Percentiles rank a stretch among this genome's conserved stretches.
Evolutionary conservation across 37 sponge, comb jelly and placozoan genomes (phyloP).

Genomic region (Chondrosia reniformis): DNA sequence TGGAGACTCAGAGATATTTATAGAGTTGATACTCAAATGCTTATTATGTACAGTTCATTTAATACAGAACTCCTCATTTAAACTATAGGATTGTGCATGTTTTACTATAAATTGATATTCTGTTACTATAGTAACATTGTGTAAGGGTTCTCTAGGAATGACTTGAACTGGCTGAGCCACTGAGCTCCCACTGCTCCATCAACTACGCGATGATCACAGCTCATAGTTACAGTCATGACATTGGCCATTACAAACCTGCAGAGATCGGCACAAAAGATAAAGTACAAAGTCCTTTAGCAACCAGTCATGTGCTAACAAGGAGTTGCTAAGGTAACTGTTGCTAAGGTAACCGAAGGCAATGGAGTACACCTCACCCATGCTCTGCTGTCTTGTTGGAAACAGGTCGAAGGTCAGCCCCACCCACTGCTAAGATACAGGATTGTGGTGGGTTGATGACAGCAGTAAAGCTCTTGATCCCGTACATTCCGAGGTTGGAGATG

Average conservation of each 20-base stretch:
- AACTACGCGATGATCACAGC: slow-evolving; percentile 97
- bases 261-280: neutral
- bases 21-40: too few relatives aligned
- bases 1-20: too few relatives aligned
- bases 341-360: too few relatives aligned
- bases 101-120: neutral
- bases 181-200: slow-evolving; percentile 96
- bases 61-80: too few relatives aligned
- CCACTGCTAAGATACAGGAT: slow-evolving; percentile 95
- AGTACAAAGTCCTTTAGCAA: neutral
- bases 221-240: slow-evolving; percentile 93
- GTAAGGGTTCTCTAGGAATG: slow-evolving; percentile 74
- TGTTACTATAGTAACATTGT: slow-evolving; percentile 73
- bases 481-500: slow-evolving; percentile 96
- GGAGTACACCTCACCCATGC: slow-evolving; percentile 31
- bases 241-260: slow-evolving; percentile 47
- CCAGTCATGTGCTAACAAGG: neutral
- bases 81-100: neutral
- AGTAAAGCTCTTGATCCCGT: slow-evolving; percentile 73
- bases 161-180: slow-evolving; percentile 81
- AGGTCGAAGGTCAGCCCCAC: slow-evolving; percentile 82
- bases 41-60: too few relatives aligned
- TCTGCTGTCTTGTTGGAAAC: slow-evolving; percentile 50
- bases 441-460: slow-evolving; percentile 97
- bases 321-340: too few relatives aligned